Evolutionary conservation across 30 jellyfish, hydroid and myxozoan species (phyloP), one percentile per base, ranked within the genome.

Genomic region (Hydractinia symbiolongicarpus): DNA sequence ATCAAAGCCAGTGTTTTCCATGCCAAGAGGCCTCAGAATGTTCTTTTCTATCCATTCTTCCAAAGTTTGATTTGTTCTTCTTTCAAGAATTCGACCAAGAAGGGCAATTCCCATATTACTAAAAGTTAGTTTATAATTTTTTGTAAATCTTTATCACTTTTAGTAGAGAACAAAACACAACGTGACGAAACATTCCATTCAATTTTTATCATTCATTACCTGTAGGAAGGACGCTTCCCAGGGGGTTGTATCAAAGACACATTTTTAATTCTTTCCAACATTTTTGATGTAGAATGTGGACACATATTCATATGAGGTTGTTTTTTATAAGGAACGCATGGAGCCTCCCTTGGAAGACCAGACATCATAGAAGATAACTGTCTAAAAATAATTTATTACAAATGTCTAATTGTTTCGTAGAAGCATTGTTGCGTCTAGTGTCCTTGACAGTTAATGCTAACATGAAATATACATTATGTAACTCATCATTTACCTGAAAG

Each of bases 281-380:
- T 92, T 58, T 69, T 90, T 5, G 81, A 55, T 44, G 79, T 82
- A 67, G 79, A 66, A 76, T 78, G 75, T 5, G 98, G 98, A 76
- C 98, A 92, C 44, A 79, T 66, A 67, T 88, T 87, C 72, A n/a
- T 66, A 11, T 55, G 61, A 16, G 84, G 9, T 51, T n/a, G 4
- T 30, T 30, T 30, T 30, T 30, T 30, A 54, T 82, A 77, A 8
- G 95, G 93, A 67, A 62, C 21, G 62, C 98, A 92, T 5, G 98
- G 98, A 4, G 95, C 98, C 66, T 92, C 98, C 58, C 98, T 84
- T 50, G 87, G 92, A 72, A 92, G 51, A 30, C 96, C 95, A 53
- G 96, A 61, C 78, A 88, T 84, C 96, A 86, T 87, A 70, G 96
- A 92, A 5, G 84, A 21, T 76, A 92, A 52, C 62, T 92, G 96